phyloP scores from a whole-genome alignment of 30 jellyfish, hydroid and myxozoan genomes.

The Sanderia malayensis region DNA sequence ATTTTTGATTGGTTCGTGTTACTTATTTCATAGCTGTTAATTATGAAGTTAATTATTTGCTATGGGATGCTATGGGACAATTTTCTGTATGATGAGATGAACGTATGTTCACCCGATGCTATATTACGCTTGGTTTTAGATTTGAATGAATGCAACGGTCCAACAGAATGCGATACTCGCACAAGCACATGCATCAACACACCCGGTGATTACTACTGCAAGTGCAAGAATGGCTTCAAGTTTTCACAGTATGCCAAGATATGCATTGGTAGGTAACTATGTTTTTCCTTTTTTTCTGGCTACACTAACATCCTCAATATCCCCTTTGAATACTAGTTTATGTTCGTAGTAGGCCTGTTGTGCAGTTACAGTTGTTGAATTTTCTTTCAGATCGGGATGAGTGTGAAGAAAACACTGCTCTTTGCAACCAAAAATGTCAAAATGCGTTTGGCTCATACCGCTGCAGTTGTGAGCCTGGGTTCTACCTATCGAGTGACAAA shows the following conservation, averaged over 20 bases:
- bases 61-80: no score
- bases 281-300: no score
- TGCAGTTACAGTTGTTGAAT: no score
- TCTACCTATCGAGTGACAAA: slow-evolving; percentile 32
- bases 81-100: no score
- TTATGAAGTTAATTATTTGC: no score
- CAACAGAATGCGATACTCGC: slow-evolving; percentile 66
- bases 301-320: no score
- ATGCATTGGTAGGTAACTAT: slow-evolving; percentile 67
- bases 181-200: slow-evolving; percentile 69
- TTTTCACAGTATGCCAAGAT: slow-evolving; percentile 43
- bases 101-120: no score
- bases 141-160: slow-evolving; percentile 71
- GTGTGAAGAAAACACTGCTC: slow-evolving; percentile 61
- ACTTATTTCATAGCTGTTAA: no score
- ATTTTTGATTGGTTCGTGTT: no score
- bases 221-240: slow-evolving; percentile 63
- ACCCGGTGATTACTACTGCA: slow-evolving; percentile 80
- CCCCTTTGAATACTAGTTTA: no score
- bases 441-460: slow-evolving; percentile 72
- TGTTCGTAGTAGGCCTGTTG: no score
- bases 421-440: slow-evolving; percentile 68
- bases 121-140: slow-evolving; percentile 48
- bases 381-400: slow-evolving; percentile 61
- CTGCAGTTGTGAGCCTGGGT: slow-evolving; percentile 69